Base-by-base conservation (phyloP, 2,113 vertebrate genomes). In the Anhinga anhinga region DNA sequence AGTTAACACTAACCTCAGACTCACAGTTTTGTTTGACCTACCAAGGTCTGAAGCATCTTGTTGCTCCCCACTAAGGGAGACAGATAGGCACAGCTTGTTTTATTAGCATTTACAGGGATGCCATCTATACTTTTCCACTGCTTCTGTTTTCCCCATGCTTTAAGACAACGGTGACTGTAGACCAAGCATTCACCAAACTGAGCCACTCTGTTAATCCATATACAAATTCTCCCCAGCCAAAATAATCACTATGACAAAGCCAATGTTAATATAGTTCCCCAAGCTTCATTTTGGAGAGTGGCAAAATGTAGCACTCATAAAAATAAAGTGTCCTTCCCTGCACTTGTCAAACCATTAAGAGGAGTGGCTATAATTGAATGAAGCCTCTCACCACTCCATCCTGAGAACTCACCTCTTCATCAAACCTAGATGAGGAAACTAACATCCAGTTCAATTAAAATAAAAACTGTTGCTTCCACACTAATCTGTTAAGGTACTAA, bases 401-500 rank as follows among this genome's bases (percentile, higher is more conserved):
- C 32, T 32, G 32, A 69, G 71, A 77, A 21, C 19, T 87, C 56
- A 23, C 20, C 38, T 82, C 50, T 36, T 86, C 69, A 65, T 62
- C 71, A 92, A 84, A 87, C 6, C 29, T 40, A 27, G 9, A 80
- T 30, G 38, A 62, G 86, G 88, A 62, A 96, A 53, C 27, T 50
- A 76, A 49, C 42, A 73, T 45, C 11, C 49, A 63, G 52, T 15
- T 82, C 76, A 93, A 92, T 85, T 66, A 80, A 90, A 91, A 85
- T 50, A 83, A 78, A 89, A 92, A 10, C 17, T 47, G 38, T 45
- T 92, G 3, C 52, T 85, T 88, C 17, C 34, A 36, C 16, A 13
- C n/a, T 89, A 73, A 95, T 88, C 79, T 92, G 36, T 42, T 82
- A 44, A 83, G 62, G 23, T 65, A 83, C 66, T 82, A 87, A 97